Evolutionary conservation across 2,888 invertebrate species (phyloP), one percentile per base, ranked within the genome.

Genomic region (Apamea sordens): DNA sequence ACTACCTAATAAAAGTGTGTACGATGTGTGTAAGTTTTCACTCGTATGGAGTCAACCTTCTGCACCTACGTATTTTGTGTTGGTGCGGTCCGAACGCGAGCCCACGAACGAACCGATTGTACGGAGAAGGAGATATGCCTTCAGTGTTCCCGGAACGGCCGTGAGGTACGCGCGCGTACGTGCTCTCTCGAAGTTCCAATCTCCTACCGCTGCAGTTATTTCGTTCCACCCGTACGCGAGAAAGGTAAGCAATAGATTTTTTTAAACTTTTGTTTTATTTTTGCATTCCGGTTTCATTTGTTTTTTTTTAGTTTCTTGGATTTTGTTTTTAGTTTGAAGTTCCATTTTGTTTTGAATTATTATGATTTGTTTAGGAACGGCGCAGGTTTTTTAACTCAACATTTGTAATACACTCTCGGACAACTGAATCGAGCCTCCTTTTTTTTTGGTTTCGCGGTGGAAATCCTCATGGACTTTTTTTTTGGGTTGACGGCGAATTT

Each of bases 171-270:
- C 73, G 59, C 83, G 85, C 73, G 71, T 68, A 13, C 36, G 36
- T 53, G 50, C 63, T 50, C 44, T 47, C 71, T 24, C 41, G 32
- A 83, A 81, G 77, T 82, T 73, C 59, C 64, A 59, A 50, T 64
- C 64, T 41, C 47, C n/a, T 61, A 56, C 61, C 65, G 67, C 24
- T 59, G 73, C 69, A 67, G 70, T 68, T 75, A 76, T 76, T 73
- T 41, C 74, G 65, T 69, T 64, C 18, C 73, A 59, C 24, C 76
- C 67, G 53, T 67, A 70, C 74, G 53, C 32, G 28, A 50, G 50
- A 82, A 86, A 72, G 83, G 85, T 85, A 44, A 78, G 86, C 47
- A 32, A 7, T 79, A 44, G 3, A 56, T 64, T 28, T 72, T 69
- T 59, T 36, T 18, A 2, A 7, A 36, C 21, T 36, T n/a, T 28